Conservation (phyloP, 2,797 vertebrate genomes). For the Helarctos malayanus region DNA sequence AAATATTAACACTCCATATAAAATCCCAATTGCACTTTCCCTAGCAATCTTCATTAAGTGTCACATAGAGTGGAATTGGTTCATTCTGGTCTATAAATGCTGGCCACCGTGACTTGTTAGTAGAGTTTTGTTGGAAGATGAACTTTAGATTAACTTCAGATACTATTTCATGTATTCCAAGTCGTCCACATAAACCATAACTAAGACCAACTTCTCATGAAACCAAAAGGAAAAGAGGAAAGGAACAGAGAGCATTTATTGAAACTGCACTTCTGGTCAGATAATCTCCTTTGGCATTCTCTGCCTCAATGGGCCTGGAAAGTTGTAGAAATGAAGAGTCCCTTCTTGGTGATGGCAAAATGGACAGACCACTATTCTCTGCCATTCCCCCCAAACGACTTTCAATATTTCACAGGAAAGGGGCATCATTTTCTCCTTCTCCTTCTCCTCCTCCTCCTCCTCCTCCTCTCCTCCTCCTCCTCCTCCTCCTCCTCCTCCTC, state of each 20-base stretch:
- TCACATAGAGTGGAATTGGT: background rate
- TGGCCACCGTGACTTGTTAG: background rate
- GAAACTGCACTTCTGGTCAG: background rate
- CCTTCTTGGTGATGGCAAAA: background rate
- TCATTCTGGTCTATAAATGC: background rate
- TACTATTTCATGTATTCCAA: background rate
- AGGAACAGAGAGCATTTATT: background rate
- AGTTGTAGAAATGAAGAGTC: background rate
- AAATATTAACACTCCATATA: slow-evolving; percentile 57
- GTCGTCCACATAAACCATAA: background rate
- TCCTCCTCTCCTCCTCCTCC: too few species aligned
- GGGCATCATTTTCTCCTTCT: background rate
- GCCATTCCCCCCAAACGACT: background rate
- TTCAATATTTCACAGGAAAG: background rate
- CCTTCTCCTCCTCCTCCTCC: too few species aligned
- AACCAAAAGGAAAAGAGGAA: background rate
- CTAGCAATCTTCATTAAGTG: background rate
- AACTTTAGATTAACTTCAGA: background rate
- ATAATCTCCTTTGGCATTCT: background rate
- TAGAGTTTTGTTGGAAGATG: background rate
- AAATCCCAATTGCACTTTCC: background rate
- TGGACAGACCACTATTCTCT: background rate
- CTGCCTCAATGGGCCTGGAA: background rate
- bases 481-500: too few species aligned
- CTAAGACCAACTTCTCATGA: background rate